A percentile compares a stretch with the other conserved stretches of the same genome.
These are phyloP conservation scores for Eospalax fontanierii DNA, from an alignment of 2,797 vertebrate species.

Conservation along the genomic window DNA sequence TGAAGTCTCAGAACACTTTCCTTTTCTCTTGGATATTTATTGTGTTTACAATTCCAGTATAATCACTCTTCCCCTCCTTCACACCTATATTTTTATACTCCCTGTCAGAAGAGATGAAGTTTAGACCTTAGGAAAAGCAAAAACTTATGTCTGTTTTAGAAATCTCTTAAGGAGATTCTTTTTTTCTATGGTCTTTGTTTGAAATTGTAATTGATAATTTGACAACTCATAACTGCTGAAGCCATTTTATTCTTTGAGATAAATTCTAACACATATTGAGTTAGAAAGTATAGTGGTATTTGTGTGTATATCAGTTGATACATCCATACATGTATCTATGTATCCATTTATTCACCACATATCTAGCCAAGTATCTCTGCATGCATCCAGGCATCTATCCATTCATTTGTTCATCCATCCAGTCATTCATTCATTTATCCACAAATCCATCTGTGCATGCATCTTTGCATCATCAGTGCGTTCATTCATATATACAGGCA, in stretches of 20 bases:
- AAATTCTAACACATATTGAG: background rate
- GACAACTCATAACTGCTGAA: background rate
- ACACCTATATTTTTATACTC: background rate
- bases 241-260: background rate
- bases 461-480: too few species aligned
- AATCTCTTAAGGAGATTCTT: background rate
- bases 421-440: too few species aligned
- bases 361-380: fast-evolving
- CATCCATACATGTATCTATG: background rate
- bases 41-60: conserved; percentile 3
- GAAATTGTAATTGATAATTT: background rate
- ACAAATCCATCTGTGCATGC: too few species aligned
- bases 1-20: conserved; percentile 51
- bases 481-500: background rate
- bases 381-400: fast-evolving
- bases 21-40: conserved; percentile 34
- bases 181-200: conserved; percentile 36
- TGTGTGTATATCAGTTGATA: background rate
- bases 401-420: too few species aligned
- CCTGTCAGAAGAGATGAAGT: conserved; percentile 18
- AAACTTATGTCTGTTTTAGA: conserved; percentile 19
- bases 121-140: conserved; percentile 52
- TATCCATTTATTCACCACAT: background rate
- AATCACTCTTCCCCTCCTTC: background rate
- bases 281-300: background rate